Conservation (phyloP, 2,797 vertebrate species). For the Danio jaintianensis region DNA sequence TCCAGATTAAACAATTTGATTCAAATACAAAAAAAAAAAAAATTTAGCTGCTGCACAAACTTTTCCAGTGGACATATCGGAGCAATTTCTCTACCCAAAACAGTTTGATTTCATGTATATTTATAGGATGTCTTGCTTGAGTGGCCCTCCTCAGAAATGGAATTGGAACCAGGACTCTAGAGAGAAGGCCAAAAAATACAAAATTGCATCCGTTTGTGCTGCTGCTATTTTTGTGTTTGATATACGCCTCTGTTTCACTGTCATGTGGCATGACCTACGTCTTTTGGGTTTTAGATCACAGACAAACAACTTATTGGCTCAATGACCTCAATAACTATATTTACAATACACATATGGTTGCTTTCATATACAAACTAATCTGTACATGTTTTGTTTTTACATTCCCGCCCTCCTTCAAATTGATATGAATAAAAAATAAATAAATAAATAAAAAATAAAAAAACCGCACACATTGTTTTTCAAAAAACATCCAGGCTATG, state of each 20-base stretch:
- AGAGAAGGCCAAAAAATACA: constrained; percentile 27
- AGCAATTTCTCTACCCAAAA: constrained; percentile 37
- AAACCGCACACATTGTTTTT: not conserved
- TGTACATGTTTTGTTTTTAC: not conserved
- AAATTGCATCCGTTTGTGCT: constrained; percentile 12
- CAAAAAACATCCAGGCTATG: not conserved
- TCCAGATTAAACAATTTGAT: not conserved
- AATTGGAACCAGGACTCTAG: constrained; percentile 42
- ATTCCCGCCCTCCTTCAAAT: not conserved
- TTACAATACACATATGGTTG: not conserved
- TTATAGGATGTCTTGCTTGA: constrained; percentile 51
- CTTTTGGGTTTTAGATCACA: not conserved
- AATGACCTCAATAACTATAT: not conserved
- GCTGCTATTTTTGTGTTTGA: not conserved
- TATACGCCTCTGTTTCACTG: constrained; percentile 23
- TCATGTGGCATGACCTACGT: not conserved
- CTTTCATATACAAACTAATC: not conserved
- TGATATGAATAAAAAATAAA: not conserved
- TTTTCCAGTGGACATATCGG: constrained; percentile 11
- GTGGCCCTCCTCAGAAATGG: constrained; percentile 60
- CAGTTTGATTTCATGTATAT: constrained; percentile 53
- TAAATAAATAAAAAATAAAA: too few species aligned
- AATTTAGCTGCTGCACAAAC: constrained; percentile 14
- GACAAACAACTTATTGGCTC: not conserved
- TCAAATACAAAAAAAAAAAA: not conserved